Conservation (phyloP, 2,113 vertebrate genomes). For the Bolborhynchus lineola region DNA sequence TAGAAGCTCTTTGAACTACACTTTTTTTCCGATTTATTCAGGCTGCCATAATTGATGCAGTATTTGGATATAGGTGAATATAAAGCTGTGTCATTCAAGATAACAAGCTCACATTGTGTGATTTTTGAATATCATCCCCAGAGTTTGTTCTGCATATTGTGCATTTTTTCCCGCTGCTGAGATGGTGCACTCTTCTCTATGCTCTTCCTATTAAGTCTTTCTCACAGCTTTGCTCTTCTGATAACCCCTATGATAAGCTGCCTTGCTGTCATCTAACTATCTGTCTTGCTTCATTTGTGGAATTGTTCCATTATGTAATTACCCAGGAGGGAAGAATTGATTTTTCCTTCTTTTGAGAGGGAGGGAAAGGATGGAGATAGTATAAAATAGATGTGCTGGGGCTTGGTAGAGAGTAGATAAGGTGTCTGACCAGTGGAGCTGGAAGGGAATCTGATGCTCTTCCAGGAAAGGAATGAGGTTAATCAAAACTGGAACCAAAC, state of each 20-base stretch:
- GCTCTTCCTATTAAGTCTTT: background rate
- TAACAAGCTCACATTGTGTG: background rate
- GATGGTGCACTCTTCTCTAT: background rate
- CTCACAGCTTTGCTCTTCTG: background rate
- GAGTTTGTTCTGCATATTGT: background rate
- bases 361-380: background rate
- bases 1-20: background rate
- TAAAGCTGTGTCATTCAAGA: background rate
- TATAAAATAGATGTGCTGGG: background rate
- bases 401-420: background rate
- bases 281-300: background rate
- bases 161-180: background rate
- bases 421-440: background rate
- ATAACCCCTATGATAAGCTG: background rate
- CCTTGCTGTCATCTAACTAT: background rate
- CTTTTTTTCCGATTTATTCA: background rate
- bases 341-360: background rate
- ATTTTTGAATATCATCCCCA: background rate
- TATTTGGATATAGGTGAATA: background rate
- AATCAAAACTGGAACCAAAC: background rate
- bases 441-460: background rate
- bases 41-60: background rate
- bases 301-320: background rate
- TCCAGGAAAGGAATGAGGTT: background rate
- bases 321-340: background rate